These are phyloP conservation scores for Sitobion miscanthi DNA, from an alignment of 1,140 invertebrate species.

Conservation along the genomic window DNA sequence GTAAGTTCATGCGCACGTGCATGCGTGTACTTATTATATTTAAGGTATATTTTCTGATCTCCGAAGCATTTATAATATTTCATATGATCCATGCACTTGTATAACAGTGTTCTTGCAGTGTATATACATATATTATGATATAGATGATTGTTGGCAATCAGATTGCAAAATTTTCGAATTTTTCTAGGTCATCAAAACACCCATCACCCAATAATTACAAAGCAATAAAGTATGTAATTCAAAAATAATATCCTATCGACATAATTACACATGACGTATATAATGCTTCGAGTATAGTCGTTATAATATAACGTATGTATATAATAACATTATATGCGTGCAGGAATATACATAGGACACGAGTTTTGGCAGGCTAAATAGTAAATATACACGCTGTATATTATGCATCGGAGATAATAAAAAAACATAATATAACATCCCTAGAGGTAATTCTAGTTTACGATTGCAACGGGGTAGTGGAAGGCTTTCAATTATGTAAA, in stretches of 20 bases:
- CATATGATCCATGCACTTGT: background rate
- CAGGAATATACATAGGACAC: background rate
- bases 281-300: background rate
- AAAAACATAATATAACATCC: background rate
- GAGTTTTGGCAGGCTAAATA: background rate
- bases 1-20: background rate
- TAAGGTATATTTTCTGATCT: background rate
- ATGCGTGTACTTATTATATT: background rate
- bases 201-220: slow-evolving; percentile 17
- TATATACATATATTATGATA: background rate
- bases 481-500: slow-evolving; percentile 7
- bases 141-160: background rate
- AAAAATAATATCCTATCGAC: background rate
- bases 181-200: slow-evolving; percentile 14
- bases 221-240: background rate
- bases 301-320: background rate
- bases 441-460: background rate
- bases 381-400: background rate
- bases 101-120: background rate
- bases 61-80: background rate
- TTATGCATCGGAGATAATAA: background rate
- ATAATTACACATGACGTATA: background rate
- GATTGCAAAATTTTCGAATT: slow-evolving; percentile 1
- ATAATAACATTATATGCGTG: background rate
- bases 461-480: background rate